Evolutionary conservation across 2,888 invertebrate genomes (phyloP), one percentile per base, ranked within the genome.

Genomic region (Andrena flavipes): DNA sequence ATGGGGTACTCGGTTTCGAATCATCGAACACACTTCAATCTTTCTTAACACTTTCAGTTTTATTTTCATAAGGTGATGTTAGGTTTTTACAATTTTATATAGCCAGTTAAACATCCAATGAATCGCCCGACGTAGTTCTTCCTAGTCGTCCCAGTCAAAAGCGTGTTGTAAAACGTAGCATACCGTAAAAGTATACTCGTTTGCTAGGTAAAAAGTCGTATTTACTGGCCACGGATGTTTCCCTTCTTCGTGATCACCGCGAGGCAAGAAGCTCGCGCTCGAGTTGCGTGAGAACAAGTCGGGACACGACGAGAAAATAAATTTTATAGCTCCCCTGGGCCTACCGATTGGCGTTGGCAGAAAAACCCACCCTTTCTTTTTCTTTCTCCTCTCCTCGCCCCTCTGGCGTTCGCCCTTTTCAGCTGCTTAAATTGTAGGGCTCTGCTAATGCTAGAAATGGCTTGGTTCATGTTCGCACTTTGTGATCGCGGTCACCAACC

Each of bases 261-360:
- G 75, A 82, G 76, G 84, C 82, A 87, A 85, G 85, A 88, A 85
- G 84, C 89, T 86, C 85, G 88, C 88, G 88, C 77, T 86, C 89
- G 88, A 89, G 88, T 86, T 82, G 83, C 88, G 85, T 88, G 88
- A 89, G 89, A 87, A 87, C 89, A 84, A 82, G 84, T 59, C 83
- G 64, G 71, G 76, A 59, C 78, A 63, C 54, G 78, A 78, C 65
- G 79, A 76, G 79, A 76, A 85, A 82, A 89, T 85, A 86, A 84
- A 81, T 82, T 87, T 87, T 87, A 89, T 84, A 85, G 72, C 74
- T 86, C 85, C 82, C 80, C 64, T 62, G 87, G 77, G 81, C 87
- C 80, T 76, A 63, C 65, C 85, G 82, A 87, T 85, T 85, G 77
- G 84, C 74, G 86, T 87, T 84, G 84, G 76, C 35, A 69, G 78